Evolutionary conservation across 2,113 vertebrate species (phyloP).

Genomic region (Heterotis niloticus): DNA sequence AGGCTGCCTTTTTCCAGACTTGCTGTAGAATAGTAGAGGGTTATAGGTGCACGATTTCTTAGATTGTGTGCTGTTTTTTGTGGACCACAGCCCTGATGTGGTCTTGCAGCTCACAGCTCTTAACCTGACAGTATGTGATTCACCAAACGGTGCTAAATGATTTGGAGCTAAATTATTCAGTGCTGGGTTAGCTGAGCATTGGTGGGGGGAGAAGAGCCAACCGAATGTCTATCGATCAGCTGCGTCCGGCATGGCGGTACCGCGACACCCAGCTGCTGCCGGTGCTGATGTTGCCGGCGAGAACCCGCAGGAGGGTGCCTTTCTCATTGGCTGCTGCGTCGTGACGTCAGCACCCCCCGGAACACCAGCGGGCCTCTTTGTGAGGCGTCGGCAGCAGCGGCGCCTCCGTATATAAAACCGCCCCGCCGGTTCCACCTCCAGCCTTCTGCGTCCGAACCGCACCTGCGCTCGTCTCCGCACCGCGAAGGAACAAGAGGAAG

Average conservation of each 20-base stretch:
- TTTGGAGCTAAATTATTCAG: neutral
- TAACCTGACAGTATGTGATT: neutral
- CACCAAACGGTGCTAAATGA: neutral
- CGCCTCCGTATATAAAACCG: constrained; percentile 40
- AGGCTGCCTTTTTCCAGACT: too few relatives aligned
- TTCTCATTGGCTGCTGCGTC: constrained; percentile 35
- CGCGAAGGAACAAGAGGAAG: constrained; percentile 10
- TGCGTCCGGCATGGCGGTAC: neutral
- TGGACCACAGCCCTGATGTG: neutral
- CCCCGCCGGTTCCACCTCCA: constrained; percentile 7
- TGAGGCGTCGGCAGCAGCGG: constrained; percentile 25
- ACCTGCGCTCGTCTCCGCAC: constrained; percentile 3
- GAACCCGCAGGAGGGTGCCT: constrained; percentile 12
- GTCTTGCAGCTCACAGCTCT: neutral
- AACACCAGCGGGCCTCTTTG: constrained; percentile 39
- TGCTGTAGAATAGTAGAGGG: too few relatives aligned
- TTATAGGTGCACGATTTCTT: neutral
- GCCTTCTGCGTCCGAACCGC: constrained; percentile 32
- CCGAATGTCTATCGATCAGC: neutral
- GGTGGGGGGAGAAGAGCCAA: neutral
- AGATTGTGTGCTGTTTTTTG: neutral
- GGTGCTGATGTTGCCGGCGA: constrained; percentile 14
- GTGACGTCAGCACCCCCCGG: constrained; percentile 36
- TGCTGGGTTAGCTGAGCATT: neutral
- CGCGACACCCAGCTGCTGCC: neutral